These are phyloP conservation scores for Microctenopoma stevenorrisi DNA, from an alignment of 2,797 vertebrate genomes.

Conservation along the genomic window DNA sequence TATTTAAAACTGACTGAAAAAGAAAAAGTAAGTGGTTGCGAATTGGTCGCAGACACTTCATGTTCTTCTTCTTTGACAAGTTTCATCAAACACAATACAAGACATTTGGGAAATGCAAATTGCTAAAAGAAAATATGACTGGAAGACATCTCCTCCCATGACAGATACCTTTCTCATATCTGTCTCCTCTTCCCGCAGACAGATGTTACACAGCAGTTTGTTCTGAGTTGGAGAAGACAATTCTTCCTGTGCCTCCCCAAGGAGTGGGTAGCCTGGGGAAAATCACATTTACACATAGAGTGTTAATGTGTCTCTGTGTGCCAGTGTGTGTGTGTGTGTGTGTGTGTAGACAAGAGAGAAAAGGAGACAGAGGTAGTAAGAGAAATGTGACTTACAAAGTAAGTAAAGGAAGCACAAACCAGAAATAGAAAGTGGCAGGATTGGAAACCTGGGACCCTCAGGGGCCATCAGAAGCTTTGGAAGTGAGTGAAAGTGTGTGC, in stretches of 20 bases:
- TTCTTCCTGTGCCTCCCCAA: conserved; percentile 64
- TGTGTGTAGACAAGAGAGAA: conserved; percentile 33
- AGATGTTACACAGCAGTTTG: conserved; percentile 79
- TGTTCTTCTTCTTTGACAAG: conserved; percentile 18
- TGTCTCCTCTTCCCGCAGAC: conserved; percentile 64
- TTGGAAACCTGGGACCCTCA: conserved; percentile 60
- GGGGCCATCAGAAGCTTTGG: conserved; percentile 67
- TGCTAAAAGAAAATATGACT: conserved; percentile 49
- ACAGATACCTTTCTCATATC: conserved; percentile 61
- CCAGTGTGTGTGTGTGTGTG: conserved; percentile 31
- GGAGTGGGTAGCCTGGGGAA: conserved; percentile 67
- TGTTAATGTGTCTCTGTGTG: conserved; percentile 57
- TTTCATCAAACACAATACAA: conserved; percentile 40
- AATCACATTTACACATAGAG: conserved; percentile 75
- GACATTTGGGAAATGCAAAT: conserved; percentile 64
- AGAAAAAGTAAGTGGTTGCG: conserved; percentile 15
- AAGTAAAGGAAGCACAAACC: conserved; percentile 51
- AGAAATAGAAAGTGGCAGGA: conserved; percentile 72
- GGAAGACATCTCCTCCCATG: conserved; percentile 57
- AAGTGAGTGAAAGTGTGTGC: conserved; percentile 32
- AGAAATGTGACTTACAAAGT: conserved; percentile 50
- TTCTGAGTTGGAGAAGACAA: conserved; percentile 65
- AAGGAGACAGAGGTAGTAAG: conserved; percentile 26
- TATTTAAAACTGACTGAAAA: background rate
- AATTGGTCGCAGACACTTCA: conserved; percentile 15